Conservation (phyloP, 2,113 vertebrate genomes). For the Rhinichthys klamathensis region DNA sequence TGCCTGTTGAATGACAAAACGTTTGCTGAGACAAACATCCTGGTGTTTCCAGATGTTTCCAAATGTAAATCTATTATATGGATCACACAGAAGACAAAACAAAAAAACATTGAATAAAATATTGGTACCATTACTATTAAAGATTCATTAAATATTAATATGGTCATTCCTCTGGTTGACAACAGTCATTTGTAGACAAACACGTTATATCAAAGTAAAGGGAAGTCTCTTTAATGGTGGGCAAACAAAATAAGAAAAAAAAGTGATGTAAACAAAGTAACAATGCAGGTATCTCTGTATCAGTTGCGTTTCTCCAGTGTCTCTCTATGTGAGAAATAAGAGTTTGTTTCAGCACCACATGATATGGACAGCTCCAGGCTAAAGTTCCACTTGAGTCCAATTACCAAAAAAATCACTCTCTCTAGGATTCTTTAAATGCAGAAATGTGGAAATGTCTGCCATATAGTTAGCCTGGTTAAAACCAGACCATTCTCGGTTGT, state of each 20-base stretch:
- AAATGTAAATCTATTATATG: no score
- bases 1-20: neutral
- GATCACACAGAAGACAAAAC: neutral
- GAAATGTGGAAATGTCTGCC: neutral
- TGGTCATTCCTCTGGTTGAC: neutral
- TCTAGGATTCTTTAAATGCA: neutral
- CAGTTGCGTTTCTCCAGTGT: neutral
- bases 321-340: neutral
- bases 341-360: neutral
- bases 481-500: no score
- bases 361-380: slow-evolving; percentile 11
- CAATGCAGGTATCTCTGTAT: neutral
- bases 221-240: neutral
- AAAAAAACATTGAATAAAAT: neutral
- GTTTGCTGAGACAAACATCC: neutral
- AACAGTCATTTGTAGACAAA: neutral
- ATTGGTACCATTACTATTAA: neutral
- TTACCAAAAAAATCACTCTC: neutral
- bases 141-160: neutral
- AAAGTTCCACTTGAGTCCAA: neutral
- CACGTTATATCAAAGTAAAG: neutral
- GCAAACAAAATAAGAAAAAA: neutral
- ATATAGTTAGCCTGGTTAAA: no score
- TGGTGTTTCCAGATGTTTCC: neutral
- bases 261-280: neutral